Percentiles rank a stretch among this genome's conserved stretches.
Evolutionary conservation across 2,888 invertebrate species (phyloP).

Genomic region (Acanthosepion lycidas): DNA sequence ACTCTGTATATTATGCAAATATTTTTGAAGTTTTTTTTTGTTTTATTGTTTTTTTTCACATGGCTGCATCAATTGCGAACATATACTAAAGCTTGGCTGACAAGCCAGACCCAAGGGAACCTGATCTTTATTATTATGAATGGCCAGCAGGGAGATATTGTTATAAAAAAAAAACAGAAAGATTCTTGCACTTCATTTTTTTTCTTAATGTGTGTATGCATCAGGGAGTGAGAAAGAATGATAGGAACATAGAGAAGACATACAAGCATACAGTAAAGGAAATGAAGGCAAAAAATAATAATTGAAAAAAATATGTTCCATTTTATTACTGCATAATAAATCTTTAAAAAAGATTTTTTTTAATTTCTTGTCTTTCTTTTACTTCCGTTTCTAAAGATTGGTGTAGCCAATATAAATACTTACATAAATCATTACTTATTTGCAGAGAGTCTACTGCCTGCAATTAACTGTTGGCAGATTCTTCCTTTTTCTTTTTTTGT

Average conservation of each 20-base stretch:
- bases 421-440: slow-evolving; percentile 33
- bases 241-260: neutral
- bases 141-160: no score
- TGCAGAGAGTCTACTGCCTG: neutral
- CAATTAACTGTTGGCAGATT: neutral
- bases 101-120: no score
- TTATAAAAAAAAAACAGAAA: no score
- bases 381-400: neutral
- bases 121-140: no score
- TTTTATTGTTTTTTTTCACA: no score
- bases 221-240: neutral
- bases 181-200: no score
- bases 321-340: neutral
- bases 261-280: neutral
- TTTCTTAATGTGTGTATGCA: no score
- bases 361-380: no score
- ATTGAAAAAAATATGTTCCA: neutral
- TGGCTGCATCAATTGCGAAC: no score
- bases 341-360: neutral
- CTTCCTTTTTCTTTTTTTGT: neutral
- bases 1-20: no score
- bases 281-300: neutral
- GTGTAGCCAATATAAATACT: neutral
- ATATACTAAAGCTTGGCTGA: no score
- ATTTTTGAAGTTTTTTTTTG: no score